Base-by-base conservation (phyloP, 2,113 vertebrate species). In the Pelobates fuscus region DNA sequence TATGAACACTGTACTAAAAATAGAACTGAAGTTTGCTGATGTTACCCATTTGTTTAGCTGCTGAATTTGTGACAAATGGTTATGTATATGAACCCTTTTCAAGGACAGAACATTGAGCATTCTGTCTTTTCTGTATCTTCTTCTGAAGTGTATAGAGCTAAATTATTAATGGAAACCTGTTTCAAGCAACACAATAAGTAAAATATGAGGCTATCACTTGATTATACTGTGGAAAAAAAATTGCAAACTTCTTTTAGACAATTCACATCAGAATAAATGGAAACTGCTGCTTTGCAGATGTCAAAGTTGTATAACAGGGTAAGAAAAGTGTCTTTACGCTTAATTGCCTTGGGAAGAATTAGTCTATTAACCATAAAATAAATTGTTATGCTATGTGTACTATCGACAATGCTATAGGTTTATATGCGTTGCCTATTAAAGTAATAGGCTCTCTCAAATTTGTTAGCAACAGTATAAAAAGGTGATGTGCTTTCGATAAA, bases 161-260 rank as follows among this genome's bases (percentile, higher is more conserved):
- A 62, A 79, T 71, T 78, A 81, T 81, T 79, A 71, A 79, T 79
- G 78, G 25, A 23, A 25, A 23, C 44, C 49, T 66, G 62, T 58
- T 67, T 18, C 49, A 24, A 26, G 55, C 55, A 55, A 76, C 75
- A 67, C 60, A 77, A 73, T 74, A 61, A 67, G 65, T 62, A 54
- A 29, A 71, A 81, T 14, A 46, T 70, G 63, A 32, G 26, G 67
- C 23, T 60, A 37, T 67, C 55, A 24, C 23, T 37, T 57, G 57
- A 61, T 74, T 29, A 30, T 55, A n/a, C 49, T n/a, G 23, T 44
- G 23, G n/a, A 21, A 25, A 18, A 44, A 12, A 32, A 70, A 52
- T 46, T 24, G 14, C 7, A 7, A 67, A 67, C 43, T 43, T 46
- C 64, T 18, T 65, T 23, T 18, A 15, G 55, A 66, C 32, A 43